Conservation (phyloP, 2,113 vertebrate species). For the Pachyramphus minor region DNA sequence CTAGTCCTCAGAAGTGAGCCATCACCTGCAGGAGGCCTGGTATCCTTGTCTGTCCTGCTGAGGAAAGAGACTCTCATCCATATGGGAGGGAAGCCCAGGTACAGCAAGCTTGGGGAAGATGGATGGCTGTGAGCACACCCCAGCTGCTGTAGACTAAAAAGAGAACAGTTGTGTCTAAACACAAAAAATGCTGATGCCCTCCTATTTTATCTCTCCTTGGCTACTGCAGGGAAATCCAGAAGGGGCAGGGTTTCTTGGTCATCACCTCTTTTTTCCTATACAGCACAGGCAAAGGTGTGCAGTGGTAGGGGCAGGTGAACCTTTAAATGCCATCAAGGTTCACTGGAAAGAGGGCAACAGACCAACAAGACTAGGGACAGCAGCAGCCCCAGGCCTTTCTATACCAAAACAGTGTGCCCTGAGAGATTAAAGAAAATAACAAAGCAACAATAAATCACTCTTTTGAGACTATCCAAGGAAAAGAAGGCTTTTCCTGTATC, state of each 20-base stretch:
- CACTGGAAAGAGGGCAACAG: not conserved
- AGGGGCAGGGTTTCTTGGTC: not conserved
- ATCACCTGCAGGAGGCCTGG: not conserved
- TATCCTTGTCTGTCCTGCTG: not conserved
- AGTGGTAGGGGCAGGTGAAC: not conserved
- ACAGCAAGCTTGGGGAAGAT: not conserved
- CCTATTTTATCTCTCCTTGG: not conserved
- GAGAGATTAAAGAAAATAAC: not conserved
- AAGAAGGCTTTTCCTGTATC: not conserved
- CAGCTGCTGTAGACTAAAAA: conserved; percentile 12
- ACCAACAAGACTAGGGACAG: not conserved
- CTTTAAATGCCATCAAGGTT: not conserved
- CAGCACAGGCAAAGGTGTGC: not conserved
- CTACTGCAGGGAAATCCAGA: not conserved
- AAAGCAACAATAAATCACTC: not conserved
- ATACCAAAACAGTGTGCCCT: not conserved
- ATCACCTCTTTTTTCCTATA: not conserved
- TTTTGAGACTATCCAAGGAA: not conserved
- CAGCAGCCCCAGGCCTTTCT: not conserved
- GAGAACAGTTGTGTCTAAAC: not conserved
- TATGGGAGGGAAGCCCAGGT: not conserved
- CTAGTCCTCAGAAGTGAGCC: not conserved
- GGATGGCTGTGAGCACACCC: not conserved
- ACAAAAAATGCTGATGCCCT: not conserved
- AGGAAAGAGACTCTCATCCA: not conserved